A percentile compares a stretch with the other conserved stretches of the same genome.
These are phyloP conservation scores for Axinella damicornis DNA, from an alignment of 37 sponge, comb jelly and placozoan species.

Conservation along the genomic window DNA sequence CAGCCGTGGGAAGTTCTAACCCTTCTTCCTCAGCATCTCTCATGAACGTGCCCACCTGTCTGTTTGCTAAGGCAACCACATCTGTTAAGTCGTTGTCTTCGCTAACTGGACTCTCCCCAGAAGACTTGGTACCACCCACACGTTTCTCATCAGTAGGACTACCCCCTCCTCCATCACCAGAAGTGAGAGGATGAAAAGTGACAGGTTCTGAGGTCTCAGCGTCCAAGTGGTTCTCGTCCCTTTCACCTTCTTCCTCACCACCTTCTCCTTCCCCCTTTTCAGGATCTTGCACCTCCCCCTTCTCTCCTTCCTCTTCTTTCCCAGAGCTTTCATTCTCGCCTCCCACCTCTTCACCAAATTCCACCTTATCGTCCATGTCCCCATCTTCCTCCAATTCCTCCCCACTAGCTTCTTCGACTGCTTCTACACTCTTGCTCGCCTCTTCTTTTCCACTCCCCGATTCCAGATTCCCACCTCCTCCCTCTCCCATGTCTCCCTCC, in stretches of 20 bases:
- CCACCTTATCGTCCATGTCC: neutral
- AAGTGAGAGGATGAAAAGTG: too few relatives aligned
- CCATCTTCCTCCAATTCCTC: neutral
- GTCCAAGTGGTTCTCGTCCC: neutral
- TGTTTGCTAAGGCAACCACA: slow-evolving; percentile 1
- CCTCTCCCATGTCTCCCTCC: too few relatives aligned
- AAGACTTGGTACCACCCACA: too few relatives aligned
- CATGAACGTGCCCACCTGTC: slow-evolving; percentile 3
- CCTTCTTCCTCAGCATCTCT: slow-evolving; percentile 12
- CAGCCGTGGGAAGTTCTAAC: neutral
- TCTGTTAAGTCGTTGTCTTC: neutral
- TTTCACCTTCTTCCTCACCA: neutral
- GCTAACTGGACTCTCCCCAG: too few relatives aligned
- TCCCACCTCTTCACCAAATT: slow-evolving; percentile 8
- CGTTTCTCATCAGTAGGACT: too few relatives aligned
- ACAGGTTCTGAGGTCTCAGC: too few relatives aligned
- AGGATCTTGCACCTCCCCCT: neutral
- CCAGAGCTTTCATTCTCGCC: neutral
- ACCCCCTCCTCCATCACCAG: too few relatives aligned
- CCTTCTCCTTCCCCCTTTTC: neutral
- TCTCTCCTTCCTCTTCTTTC: neutral
- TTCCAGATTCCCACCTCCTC: neutral
- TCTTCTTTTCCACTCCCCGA: too few relatives aligned
- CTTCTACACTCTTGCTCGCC: too few relatives aligned
- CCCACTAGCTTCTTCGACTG: neutral